Percentiles rank a stretch among this genome's conserved stretches.
Conservation (phyloP, 2,113 vertebrate genomes). For the Pelvicachromis taeniatus region DNA sequence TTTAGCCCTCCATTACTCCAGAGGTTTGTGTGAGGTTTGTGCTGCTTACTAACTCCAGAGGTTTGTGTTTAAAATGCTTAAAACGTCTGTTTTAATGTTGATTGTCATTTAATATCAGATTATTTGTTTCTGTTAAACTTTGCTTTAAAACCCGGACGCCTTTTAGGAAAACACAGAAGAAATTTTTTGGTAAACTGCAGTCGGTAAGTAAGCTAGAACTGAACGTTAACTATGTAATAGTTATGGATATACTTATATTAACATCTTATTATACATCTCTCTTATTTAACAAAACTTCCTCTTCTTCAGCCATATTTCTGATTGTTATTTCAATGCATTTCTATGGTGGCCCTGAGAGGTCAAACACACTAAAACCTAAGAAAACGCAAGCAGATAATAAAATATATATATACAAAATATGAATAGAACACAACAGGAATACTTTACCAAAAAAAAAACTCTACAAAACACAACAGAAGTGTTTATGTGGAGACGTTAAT, state of each 20-base stretch:
- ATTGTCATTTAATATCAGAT: neutral
- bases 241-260: neutral
- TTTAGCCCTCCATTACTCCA: neutral
- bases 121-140: neutral
- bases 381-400: neutral
- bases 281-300: neutral
- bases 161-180: neutral
- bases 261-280: neutral
- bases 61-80: neutral
- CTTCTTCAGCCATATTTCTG: neutral
- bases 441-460: neutral
- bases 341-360: neutral
- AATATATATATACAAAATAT: neutral
- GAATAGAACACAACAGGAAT: rapidly evolving
- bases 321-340: rapidly evolving
- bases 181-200: neutral
- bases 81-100: neutral
- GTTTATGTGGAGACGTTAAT: neutral
- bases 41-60: too few species aligned
- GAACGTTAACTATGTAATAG: neutral
- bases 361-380: neutral
- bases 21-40: rapidly evolving
- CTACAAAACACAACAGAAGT: neutral
- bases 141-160: neutral
- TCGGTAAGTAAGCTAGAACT: neutral